phyloP scores from a whole-genome alignment of 2,888 invertebrate species.

The Cheilosia soror region DNA sequence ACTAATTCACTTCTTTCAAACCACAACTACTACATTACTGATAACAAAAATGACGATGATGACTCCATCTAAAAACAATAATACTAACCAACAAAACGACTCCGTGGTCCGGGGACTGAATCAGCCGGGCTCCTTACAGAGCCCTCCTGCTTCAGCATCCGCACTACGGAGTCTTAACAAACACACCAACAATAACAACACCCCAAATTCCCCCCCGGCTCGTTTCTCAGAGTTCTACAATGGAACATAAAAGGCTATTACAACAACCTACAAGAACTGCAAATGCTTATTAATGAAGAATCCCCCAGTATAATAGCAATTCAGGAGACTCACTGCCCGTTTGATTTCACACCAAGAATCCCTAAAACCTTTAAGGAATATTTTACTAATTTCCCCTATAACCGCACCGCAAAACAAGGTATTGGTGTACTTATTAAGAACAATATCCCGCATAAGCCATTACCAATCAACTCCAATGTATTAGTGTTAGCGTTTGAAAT shows the following conservation, averaged over 20 bases:
- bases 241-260: slow-evolving; percentile 33
- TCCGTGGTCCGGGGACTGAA: too few relatives aligned
- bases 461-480: slow-evolving; percentile 30
- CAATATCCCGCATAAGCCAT: slow-evolving; percentile 45
- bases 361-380: slow-evolving; percentile 49
- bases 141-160: too few relatives aligned
- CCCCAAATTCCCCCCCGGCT: background rate
- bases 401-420: too few relatives aligned
- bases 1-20: slow-evolving; percentile 14
- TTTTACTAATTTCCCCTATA: slow-evolving; percentile 31
- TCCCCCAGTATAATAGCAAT: slow-evolving; percentile 60
- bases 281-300: slow-evolving; percentile 14
- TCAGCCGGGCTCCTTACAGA: too few relatives aligned
- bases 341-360: background rate
- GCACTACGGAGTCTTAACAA: too few relatives aligned
- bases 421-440: slow-evolving; percentile 28
- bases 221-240: slow-evolving; percentile 2
- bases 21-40: slow-evolving; percentile 14
- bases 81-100: too few relatives aligned
- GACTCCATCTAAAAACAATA: too few relatives aligned
- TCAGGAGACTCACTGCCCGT: slow-evolving; percentile 65
- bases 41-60: background rate
- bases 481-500: slow-evolving; percentile 38
- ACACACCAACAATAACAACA: too few relatives aligned
- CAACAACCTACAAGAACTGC: slow-evolving; percentile 21